Base-by-base conservation (phyloP, 2,797 vertebrate species). In the Crypturellus tataupa region DNA sequence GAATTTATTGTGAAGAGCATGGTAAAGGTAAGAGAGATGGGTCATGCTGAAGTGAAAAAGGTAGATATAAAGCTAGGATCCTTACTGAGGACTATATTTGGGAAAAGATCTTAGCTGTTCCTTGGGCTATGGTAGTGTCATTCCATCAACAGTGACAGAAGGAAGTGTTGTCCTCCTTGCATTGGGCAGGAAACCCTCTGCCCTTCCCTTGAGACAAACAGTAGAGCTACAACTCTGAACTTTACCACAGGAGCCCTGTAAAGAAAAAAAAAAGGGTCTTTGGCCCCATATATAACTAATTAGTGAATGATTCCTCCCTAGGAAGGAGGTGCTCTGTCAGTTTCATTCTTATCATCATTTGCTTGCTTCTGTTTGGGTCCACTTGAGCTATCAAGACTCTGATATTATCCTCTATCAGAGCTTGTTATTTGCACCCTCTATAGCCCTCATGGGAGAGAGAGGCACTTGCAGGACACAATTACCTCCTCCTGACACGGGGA, bases 211-310 rank as follows among this genome's bases (percentile, higher is more conserved):
- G 31, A 59, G 58, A 60, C 51, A 58, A 47, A 55, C n/a, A 35
- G 53, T 7, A 59, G 58, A 77, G 49, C 56, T 56, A 56, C 35
- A 68, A 8, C 35, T 14, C 9, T 23, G 24, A 29, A 31, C 5
- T 37, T 17, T 6, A 23, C 20, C 24, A 31, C 6, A 20, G 0
- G 1, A 51, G 37, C 4, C 17, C 29, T 16, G 20, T 35, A 27
- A 35, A 47, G 19, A 37, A 37, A 39, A 33, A 4, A 6, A 85
- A n/a, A 23, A 24, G 17, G 10, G 15, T 82, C 40, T 85, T 85
- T 63, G 53, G 55, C 51, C 24, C 21, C 37, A 20, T 31, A 29
- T 35, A 29, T 29, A 37, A 23, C 71, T 85, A 49, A n/a, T 46
- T 56, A 40, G 81, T 37, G 55, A 68, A 78, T 17, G 24, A 78